A percentile compares a stretch with the other conserved stretches of the same genome.
These are phyloP conservation scores for Noctua janthe DNA, from an alignment of 2,888 invertebrate species.

Conservation along the genomic window DNA sequence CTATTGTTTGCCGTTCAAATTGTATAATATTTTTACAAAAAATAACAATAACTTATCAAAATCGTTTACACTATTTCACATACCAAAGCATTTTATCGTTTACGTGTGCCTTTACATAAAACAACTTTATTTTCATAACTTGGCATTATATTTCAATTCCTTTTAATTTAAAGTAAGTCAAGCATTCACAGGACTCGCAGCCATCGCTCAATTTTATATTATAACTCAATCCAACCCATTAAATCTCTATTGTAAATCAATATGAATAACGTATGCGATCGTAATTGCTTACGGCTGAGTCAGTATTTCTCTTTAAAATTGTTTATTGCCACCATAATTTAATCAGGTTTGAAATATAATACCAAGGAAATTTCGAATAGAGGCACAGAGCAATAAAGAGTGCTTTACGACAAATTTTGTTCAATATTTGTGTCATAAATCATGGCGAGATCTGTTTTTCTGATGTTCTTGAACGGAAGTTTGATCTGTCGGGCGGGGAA, in stretches of 20 bases:
- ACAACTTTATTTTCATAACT: conserved; percentile 28
- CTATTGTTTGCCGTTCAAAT: conserved; percentile 18
- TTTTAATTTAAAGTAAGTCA: conserved; percentile 61
- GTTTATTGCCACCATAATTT: conserved; percentile 79
- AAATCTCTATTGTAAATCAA: conserved; percentile 69
- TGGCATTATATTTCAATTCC: conserved; percentile 32
- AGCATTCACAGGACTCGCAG: conserved; percentile 28
- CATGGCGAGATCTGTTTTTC: conserved; percentile 80
- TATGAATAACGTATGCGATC: conserved; percentile 70
- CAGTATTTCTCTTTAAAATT: conserved; percentile 77
- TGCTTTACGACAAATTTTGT: conserved; percentile 85
- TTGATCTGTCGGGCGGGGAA: conserved; percentile 67
- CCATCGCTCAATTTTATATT: conserved; percentile 56
- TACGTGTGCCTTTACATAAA: conserved; percentile 24
- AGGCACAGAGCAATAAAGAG: conserved; percentile 76
- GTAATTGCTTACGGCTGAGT: conserved; percentile 77
- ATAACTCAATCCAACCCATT: conserved; percentile 55
- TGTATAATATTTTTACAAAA: conserved; percentile 8
- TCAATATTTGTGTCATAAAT: conserved; percentile 85
- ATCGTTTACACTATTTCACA: conserved; percentile 30
- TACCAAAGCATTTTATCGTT: conserved; percentile 45
- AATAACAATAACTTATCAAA: conserved; percentile 46
- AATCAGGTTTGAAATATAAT: conserved; percentile 81
- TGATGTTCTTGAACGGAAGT: conserved; percentile 74
- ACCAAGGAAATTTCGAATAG: conserved; percentile 75